Base-by-base conservation (phyloP, 2,888 invertebrate genomes). In the Nasonia oneida region DNA sequence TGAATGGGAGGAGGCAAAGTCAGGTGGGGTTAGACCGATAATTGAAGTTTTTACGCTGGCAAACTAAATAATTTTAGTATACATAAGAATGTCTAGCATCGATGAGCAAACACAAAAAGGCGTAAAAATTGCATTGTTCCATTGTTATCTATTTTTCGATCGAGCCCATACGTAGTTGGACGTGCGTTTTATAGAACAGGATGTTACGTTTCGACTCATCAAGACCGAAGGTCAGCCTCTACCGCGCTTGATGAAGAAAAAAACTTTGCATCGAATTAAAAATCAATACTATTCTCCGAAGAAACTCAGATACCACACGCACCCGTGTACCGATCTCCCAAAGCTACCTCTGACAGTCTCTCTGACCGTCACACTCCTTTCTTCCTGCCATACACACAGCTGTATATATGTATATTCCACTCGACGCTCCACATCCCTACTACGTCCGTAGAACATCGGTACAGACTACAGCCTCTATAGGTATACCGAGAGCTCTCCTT, bases 181-280 rank as follows among this genome's bases (percentile, higher is more conserved):
- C 23, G 14, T 29, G 23, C n/a, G 39, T 6, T 47, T 74, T 23
- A 18, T 39, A 71, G 39, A 71, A 37, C 37, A 39, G 71, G 37
- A 71, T 39, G 71, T 39, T 39, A 71, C 37, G 71, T 71, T 71
- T 71, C 71, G 61, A 10, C 6, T 39, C n/a, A 18, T 39, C 39
- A 37, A 37, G 37, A 71, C n/a, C 71, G 71, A 71, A 71, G 71
- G 71, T 71, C n/a, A 39, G 8, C 18, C 18, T 71, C 18, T 71
- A 29, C 1, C 29, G 8, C 8, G 8, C 18, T 18, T 71, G 39
- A 18, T n/a, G 18, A 71, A 33, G 15, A 37, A 10, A 71, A 15
- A 71, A 18, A 18, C 14, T 3, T n/a, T 23, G 61, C 10, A 18
- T 23, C 23, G 23, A 23, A 23, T 23, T 23, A 42, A 42, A 42